Evolutionary conservation across 2,888 invertebrate genomes (phyloP).

Genomic region (Thumatha senex): DNA sequence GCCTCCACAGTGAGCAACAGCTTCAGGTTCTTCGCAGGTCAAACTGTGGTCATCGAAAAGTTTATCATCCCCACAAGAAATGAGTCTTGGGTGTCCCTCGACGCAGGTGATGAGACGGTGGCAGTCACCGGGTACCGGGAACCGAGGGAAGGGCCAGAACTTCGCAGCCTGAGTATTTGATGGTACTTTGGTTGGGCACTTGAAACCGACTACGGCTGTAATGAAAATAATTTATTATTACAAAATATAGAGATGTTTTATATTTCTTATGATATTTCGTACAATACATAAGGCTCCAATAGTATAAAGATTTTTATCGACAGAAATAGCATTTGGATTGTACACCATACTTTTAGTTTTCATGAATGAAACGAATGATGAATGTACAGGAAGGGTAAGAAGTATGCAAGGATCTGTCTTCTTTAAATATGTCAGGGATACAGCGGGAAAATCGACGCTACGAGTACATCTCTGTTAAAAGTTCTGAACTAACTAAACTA

Average conservation of each 20-base stretch:
- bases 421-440: no score
- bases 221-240: conserved; percentile 20
- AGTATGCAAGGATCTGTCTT: no score
- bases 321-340: no score
- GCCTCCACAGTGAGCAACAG: conserved; percentile 78
- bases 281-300: no score
- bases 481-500: no score
- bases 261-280: no score
- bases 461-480: no score
- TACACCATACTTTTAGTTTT: no score
- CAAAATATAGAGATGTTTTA: background rate
- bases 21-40: conserved; percentile 92
- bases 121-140: conserved; percentile 94
- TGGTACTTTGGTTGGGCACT: conserved; percentile 94
- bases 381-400: no score
- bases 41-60: conserved; percentile 92
- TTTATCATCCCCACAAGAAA: conserved; percentile 94
- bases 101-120: conserved; percentile 95
- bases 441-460: no score
- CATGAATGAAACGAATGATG: no score
- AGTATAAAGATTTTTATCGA: no score
- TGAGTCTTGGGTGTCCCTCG: conserved; percentile 93
- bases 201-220: conserved; percentile 94
- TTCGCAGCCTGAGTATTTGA: conserved; percentile 91
- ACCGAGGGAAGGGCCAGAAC: conserved; percentile 97